Evolutionary conservation across 2,888 invertebrate species (phyloP).

Genomic region (Microchrysa polita): DNA sequence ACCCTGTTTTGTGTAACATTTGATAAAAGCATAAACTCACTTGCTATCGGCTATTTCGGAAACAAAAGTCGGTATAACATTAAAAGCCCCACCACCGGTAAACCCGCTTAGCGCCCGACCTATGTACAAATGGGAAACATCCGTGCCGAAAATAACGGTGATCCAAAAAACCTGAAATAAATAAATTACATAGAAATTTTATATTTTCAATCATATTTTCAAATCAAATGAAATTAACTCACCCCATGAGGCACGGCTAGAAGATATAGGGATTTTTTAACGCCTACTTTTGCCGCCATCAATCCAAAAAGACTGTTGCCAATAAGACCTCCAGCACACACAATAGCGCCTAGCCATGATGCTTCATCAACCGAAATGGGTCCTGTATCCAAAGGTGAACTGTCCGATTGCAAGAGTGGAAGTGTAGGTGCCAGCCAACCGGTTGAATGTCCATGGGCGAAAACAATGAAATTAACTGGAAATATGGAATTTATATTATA

Average conservation of each 20-base stretch:
- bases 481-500: background rate
- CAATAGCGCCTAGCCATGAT: conserved; percentile 60
- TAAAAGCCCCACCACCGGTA: conserved; percentile 59
- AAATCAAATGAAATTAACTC: conserved; percentile 46
- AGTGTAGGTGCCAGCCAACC: conserved; percentile 61
- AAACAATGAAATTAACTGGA: conserved; percentile 37
- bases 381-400: conserved; percentile 46
- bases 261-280: conserved; percentile 57
- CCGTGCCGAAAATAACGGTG: conserved; percentile 56
- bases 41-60: conserved; percentile 60
- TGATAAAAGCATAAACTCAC: conserved; percentile 24
- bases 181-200: too few relatives aligned
- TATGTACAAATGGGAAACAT: conserved; percentile 58
- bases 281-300: conserved; percentile 57
- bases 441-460: conserved; percentile 33
- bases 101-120: conserved; percentile 58
- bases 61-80: conserved; percentile 60
- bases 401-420: conserved; percentile 54
- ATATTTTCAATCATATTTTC: too few relatives aligned
- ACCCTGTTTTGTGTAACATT: background rate
- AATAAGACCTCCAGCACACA: conserved; percentile 57
- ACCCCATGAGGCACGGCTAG: conserved; percentile 60
- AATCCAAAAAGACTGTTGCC: conserved; percentile 59
- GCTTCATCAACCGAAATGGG: conserved; percentile 55
- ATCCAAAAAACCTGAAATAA: conserved; percentile 58